These are phyloP conservation scores for Onychomys torridus DNA, from an alignment of 2,797 vertebrate genomes.

Conservation along the genomic window DNA sequence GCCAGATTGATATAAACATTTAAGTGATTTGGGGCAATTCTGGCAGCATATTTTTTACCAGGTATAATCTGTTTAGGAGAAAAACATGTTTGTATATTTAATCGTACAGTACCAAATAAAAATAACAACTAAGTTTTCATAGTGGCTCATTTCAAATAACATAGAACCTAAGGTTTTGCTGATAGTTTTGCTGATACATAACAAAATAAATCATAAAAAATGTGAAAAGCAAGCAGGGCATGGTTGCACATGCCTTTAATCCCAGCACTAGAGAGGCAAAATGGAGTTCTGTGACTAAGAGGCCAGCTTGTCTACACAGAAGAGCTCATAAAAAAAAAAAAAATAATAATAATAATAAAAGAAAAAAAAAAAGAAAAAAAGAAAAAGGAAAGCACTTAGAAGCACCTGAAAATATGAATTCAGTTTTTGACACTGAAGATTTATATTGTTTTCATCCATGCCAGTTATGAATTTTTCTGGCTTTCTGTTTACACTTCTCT, in stretches of 20 bases:
- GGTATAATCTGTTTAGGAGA: conserved; percentile 93
- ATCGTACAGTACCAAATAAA: conserved; percentile 13
- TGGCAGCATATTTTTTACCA: conserved; percentile 98
- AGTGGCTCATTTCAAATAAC: conserved; percentile 54
- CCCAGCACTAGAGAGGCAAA: background rate
- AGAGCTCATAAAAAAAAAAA: background rate
- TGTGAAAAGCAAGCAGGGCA: background rate
- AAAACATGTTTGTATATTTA: conserved; percentile 50
- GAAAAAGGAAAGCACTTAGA: background rate
- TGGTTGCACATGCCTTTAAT: background rate
- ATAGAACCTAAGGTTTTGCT: conserved; percentile 21
- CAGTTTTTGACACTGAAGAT: background rate
- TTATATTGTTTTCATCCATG: conserved; percentile 22
- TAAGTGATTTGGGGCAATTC: conserved; percentile 98
- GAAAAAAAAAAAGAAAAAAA: background rate
- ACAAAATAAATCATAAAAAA: conserved; percentile 52
- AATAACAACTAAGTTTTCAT: conserved; percentile 50
- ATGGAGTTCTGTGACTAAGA: background rate
- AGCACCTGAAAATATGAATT: conserved; percentile 1
- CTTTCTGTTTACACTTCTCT: background rate
- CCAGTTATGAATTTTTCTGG: background rate
- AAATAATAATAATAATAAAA: no score
- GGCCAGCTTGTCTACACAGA: background rate
- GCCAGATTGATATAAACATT: conserved; percentile 99
- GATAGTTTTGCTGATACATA: background rate